phyloP scores from a whole-genome alignment of 2,113 vertebrate species.

The Pogonocichla stellata region DNA sequence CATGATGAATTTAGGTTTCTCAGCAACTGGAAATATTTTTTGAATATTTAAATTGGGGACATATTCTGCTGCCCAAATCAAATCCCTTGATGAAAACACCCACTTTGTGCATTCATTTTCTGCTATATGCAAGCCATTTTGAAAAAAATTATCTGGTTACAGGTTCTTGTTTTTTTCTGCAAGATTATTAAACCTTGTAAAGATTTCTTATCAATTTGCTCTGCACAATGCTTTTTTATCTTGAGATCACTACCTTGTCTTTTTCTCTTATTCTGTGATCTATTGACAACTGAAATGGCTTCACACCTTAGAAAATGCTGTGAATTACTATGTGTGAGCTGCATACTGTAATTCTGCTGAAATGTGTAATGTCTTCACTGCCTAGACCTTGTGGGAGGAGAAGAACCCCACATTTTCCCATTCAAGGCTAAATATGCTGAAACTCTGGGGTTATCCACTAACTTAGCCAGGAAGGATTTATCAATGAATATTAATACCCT shows the following conservation, averaged over 20 bases:
- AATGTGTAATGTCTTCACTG: background rate
- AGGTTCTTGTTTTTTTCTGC: background rate
- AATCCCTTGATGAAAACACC: background rate
- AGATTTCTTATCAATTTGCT: background rate
- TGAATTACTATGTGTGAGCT: background rate
- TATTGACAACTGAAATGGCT: background rate
- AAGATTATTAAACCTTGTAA: background rate
- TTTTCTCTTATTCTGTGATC: background rate
- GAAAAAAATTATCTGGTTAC: background rate
- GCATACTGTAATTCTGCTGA: background rate
- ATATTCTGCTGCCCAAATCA: background rate
- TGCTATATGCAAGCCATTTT: background rate
- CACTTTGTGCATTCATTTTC: background rate
- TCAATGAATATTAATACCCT: background rate
- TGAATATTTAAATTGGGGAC: background rate
- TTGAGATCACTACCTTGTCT: background rate
- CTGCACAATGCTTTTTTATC: background rate
- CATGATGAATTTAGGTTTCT: background rate
- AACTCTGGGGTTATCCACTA: background rate
- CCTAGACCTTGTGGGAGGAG: background rate
- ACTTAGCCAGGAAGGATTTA: background rate
- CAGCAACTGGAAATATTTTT: background rate
- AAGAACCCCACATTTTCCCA: background rate
- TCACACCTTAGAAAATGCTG: background rate
- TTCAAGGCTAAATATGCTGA: background rate